Evolutionary conservation across 92 coral and sea anemone genomes (phyloP), one percentile per base, ranked within the genome.

Genomic region (Heliopora coerulea): DNA sequence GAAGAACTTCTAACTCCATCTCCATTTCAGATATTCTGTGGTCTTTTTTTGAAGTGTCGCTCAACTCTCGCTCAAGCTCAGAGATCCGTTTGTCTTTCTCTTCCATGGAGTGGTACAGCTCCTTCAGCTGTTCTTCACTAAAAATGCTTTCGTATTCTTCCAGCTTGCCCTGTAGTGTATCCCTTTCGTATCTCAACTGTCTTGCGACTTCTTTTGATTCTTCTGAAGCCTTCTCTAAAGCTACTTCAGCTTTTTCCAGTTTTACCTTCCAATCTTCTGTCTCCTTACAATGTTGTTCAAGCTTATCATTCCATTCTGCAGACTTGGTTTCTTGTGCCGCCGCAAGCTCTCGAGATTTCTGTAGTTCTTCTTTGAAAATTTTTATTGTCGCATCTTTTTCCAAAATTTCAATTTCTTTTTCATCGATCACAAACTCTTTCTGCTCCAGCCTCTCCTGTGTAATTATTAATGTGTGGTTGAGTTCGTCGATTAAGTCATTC

Each of bases 371-470:
- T 49, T 37, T 39, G 10, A 50, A 44, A 9, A 49, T 25, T 19
- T 17, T 49, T 4, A 69, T 62, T 11, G 50, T 13, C 33, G 29
- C 46, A 49, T 28, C 62, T 23, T 28, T 49, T 54, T 91, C 97
- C 25, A 72, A 77, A 15, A 89, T 86, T 69, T 92, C 91, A 21
- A 92, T 23, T 18, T 92, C 91, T 40, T 83, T 88, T 56, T 89
- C 97, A 39, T 92, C 96, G 28, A 83, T 77, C 37, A 89, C 44
- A 72, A 92, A 89, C 5, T 88, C 88, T 83, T 87, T 85, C 41
- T 92, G 90, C 42, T 92, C 97, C 9, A 91, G 78, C 52, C 79
- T 91, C 46, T 91, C 96, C 63, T 84, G 81, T 56, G 88, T 89
- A 11, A 79, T 59, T 12, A 79, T 79, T 31, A 91, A 62, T 1